Evolutionary conservation across 1,140 invertebrate species (phyloP).

Genomic region (Papilio aristodemus): DNA sequence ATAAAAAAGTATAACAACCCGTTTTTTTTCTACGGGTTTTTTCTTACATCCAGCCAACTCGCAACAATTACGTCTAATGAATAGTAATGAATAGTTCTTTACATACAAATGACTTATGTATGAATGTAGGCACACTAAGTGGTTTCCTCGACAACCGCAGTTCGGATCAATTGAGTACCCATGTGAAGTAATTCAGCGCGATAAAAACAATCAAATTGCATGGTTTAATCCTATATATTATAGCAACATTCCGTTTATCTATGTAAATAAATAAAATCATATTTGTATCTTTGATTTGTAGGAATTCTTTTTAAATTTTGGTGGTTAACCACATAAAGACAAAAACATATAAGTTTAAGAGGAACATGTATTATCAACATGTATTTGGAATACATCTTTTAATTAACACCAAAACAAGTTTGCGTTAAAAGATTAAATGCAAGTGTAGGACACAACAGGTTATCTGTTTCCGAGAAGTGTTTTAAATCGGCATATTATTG

Average conservation of each 20-base stretch:
- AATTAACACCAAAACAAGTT: background rate
- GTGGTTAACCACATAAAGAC: too few relatives aligned
- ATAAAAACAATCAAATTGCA: background rate
- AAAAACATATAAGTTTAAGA: too few relatives aligned
- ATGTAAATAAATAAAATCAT: too few relatives aligned
- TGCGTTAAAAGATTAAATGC: slow-evolving; percentile 42
- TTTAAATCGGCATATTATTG: slow-evolving; percentile 72
- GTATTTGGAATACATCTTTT: too few relatives aligned
- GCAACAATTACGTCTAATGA: slow-evolving; percentile 10
- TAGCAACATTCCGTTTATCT: background rate
- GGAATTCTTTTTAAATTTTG: too few relatives aligned
- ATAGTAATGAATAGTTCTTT: slow-evolving; percentile 31
- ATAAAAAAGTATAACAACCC: slow-evolving; percentile 42
- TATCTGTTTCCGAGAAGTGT: slow-evolving; percentile 67
- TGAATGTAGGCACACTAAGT: slow-evolving; percentile 24
- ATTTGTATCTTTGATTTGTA: too few relatives aligned
- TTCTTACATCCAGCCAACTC: slow-evolving; percentile 7
- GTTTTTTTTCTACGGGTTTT: background rate
- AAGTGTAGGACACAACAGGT: slow-evolving; percentile 50
- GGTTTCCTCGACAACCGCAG: slow-evolving; percentile 30
- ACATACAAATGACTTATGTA: slow-evolving; percentile 4
- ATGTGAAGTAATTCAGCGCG: background rate
- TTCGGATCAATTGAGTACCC: slow-evolving; percentile 19
- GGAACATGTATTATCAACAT: too few relatives aligned
- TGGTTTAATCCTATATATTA: background rate